Conservation (phyloP, 2,113 vertebrate species). For the Sorex fumeus region DNA sequence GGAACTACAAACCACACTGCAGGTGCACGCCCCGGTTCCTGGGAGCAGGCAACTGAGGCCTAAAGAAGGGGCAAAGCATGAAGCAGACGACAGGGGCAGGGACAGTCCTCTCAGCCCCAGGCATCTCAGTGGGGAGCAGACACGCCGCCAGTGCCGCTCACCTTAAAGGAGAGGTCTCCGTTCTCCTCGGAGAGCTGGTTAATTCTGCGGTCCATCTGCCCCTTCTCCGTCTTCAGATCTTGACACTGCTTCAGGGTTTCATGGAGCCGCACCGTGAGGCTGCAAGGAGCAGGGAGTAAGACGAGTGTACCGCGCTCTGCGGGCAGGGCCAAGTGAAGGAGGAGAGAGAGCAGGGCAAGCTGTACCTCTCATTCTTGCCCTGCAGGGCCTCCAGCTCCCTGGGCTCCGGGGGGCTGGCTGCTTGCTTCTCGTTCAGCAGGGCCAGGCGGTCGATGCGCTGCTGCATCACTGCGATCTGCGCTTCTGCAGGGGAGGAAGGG, state of each 20-base stretch:
- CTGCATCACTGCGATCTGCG: constrained; percentile 91
- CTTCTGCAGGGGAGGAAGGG: constrained; percentile 87
- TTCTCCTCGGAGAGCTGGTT: constrained; percentile 93
- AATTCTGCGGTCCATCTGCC: constrained; percentile 94
- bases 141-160: constrained; percentile 57
- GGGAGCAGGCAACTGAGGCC: constrained; percentile 22
- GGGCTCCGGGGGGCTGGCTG: constrained; percentile 84
- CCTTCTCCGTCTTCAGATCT: constrained; percentile 91
- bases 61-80: neutral
- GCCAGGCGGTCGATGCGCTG: constrained; percentile 91
- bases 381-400: constrained; percentile 91
- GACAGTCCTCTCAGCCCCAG: neutral
- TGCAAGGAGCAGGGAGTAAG: constrained; percentile 62
- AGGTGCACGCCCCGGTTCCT: neutral
- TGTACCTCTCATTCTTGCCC: constrained; percentile 91
- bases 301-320: rapidly evolving
- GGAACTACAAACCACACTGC: neutral
- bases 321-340: neutral
- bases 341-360: neutral
- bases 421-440: constrained; percentile 88
- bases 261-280: constrained; percentile 91
- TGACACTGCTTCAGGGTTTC: constrained; percentile 93
- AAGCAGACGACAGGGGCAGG: neutral
- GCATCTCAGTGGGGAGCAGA: neutral
- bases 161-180: constrained; percentile 93